A percentile compares a stretch with the other conserved stretches of the same genome.
Conservation (phyloP, 2,888 invertebrate species). For the Xylota sylvarum region DNA sequence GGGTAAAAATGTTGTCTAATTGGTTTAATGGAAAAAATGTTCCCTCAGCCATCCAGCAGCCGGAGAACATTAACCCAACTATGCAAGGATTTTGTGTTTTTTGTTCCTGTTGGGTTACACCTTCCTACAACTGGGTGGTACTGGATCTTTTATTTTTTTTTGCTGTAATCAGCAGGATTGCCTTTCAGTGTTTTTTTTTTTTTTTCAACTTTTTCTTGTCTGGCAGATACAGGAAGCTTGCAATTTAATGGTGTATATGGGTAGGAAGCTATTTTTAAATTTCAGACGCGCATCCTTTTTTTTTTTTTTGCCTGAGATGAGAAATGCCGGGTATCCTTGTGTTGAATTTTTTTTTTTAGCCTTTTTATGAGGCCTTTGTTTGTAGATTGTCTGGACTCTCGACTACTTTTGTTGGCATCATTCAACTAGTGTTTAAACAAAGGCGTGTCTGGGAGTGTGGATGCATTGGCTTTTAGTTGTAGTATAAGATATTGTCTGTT, state of each 20-base stretch:
- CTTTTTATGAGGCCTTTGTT: slow-evolving; percentile 54
- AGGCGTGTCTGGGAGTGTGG: slow-evolving; percentile 47
- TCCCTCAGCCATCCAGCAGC: slow-evolving; percentile 41
- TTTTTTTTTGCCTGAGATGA: not conserved
- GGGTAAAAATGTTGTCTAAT: slow-evolving; percentile 48
- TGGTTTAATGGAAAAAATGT: slow-evolving; percentile 68
- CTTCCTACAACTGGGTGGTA: slow-evolving; percentile 8
- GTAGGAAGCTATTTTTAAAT: slow-evolving; percentile 28
- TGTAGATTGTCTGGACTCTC: slow-evolving; percentile 63
- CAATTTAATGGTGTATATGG: slow-evolving; percentile 36
- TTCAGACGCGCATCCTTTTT: slow-evolving; percentile 7
- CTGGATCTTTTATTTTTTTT: not conserved
- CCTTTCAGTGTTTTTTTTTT: not conserved
- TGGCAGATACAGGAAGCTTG: slow-evolving; percentile 62
- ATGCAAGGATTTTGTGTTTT: slow-evolving; percentile 41
- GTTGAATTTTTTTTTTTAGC: not conserved
- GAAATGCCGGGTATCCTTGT: slow-evolving; percentile 2
- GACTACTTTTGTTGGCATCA: slow-evolving; percentile 60
- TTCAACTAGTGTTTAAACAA: slow-evolving; percentile 70
- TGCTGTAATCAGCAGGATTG: slow-evolving; percentile 30
- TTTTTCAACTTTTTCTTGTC: slow-evolving; percentile 49
- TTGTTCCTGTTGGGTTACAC: slow-evolving; percentile 57
- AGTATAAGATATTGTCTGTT: slow-evolving; percentile 49
- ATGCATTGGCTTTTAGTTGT: slow-evolving; percentile 22
- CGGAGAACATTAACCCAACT: slow-evolving; percentile 67